Conservation (phyloP, 1,140 invertebrate species). For the Zaprionus taronus region DNA sequence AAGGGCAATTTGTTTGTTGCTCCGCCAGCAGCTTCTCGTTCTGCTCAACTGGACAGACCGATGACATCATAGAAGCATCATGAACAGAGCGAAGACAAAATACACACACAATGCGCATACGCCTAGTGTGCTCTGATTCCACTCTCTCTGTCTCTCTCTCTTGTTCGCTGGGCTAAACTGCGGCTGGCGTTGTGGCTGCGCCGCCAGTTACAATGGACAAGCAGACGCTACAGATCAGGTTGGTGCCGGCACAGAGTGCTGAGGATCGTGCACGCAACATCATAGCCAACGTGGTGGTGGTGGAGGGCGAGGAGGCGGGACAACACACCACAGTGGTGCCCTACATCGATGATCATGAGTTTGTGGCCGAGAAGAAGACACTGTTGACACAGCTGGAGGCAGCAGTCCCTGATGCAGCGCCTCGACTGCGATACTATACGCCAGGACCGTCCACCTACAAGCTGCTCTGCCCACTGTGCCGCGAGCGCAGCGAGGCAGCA, state of each 20-base stretch:
- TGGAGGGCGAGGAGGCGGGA: constrained; percentile 53
- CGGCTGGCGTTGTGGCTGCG: neutral
- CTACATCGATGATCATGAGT: constrained; percentile 69
- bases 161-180: no score
- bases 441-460: constrained; percentile 77
- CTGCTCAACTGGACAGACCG: constrained; percentile 23
- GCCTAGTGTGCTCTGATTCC: constrained; percentile 14
- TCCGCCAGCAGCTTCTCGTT: constrained; percentile 22
- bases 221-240: constrained; percentile 68
- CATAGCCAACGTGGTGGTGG: constrained; percentile 75
- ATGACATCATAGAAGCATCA: constrained; percentile 43
- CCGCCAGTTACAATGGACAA: constrained; percentile 68
- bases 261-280: constrained; percentile 76
- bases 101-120: constrained; percentile 21
- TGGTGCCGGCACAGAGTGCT: constrained; percentile 68
- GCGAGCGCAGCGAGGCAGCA: constrained; percentile 68
- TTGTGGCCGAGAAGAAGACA: constrained; percentile 41
- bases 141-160: neutral
- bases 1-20: constrained; percentile 41
- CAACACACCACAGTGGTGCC: constrained; percentile 55
- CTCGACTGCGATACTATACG: constrained; percentile 67
- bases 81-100: neutral
- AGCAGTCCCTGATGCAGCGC: constrained; percentile 22
- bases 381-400: constrained; percentile 43
- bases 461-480: constrained; percentile 72